Conservation (phyloP, 2,888 invertebrate species). For the Trichopria drosophilae region DNA sequence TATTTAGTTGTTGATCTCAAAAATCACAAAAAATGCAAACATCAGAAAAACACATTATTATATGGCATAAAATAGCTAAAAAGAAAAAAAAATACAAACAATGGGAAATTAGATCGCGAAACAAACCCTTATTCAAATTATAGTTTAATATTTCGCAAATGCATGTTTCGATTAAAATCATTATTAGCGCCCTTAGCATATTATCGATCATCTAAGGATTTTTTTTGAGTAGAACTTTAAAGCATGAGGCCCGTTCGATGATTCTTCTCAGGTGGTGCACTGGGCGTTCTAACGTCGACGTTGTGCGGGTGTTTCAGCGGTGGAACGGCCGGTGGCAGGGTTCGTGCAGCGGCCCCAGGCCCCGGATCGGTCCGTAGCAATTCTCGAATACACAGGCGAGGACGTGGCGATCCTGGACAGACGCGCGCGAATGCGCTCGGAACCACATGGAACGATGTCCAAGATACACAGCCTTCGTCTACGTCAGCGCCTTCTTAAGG, state of each 20-base stretch:
- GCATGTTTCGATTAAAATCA: too few relatives aligned
- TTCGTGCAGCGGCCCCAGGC: slow-evolving; percentile 48
- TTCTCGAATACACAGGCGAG: slow-evolving; percentile 59
- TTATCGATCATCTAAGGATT: too few relatives aligned
- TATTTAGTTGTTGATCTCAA: too few relatives aligned
- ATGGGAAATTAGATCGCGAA: too few relatives aligned
- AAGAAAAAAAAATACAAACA: too few relatives aligned
- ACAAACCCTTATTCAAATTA: too few relatives aligned
- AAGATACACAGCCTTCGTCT: slow-evolving; percentile 56
- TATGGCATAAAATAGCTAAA: too few relatives aligned
- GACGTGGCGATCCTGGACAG: slow-evolving; percentile 61
- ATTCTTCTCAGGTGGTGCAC: slow-evolving; percentile 57
- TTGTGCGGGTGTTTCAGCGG: slow-evolving; percentile 59
- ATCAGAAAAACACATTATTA: too few relatives aligned
- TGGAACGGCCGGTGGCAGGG: slow-evolving; percentile 54
- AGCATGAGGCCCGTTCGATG: slow-evolving; percentile 41
- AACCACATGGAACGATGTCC: slow-evolving; percentile 58
- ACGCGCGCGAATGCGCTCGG: slow-evolving; percentile 54
- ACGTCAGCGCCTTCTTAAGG: slow-evolving; percentile 60
- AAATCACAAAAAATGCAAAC: too few relatives aligned
- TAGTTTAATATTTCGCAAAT: too few relatives aligned
- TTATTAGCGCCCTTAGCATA: too few relatives aligned
- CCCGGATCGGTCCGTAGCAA: slow-evolving; percentile 46
- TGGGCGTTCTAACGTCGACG: slow-evolving; percentile 58
- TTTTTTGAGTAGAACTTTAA: not conserved